A percentile compares a stretch with the other conserved stretches of the same genome.
Evolutionary conservation across 2,888 invertebrate species (phyloP).

Genomic region (Lottia gigantea): DNA sequence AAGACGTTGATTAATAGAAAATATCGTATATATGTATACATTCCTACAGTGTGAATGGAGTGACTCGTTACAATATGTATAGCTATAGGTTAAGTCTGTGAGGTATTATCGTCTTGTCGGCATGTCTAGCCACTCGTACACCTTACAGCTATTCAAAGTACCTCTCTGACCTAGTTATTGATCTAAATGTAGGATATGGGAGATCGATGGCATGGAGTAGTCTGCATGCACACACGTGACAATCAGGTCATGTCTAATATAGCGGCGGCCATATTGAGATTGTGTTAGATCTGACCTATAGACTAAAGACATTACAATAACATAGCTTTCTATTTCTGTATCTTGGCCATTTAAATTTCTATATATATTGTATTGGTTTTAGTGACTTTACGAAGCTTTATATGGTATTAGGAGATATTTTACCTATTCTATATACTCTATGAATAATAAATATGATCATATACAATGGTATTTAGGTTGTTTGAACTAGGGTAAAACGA

Average conservation of each 20-base stretch:
- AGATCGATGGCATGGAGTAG: slow-evolving; percentile 10
- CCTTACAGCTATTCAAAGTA: slow-evolving; percentile 10
- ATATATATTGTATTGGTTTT: no score
- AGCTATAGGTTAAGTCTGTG: slow-evolving; percentile 8
- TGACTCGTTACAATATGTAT: slow-evolving; percentile 10
- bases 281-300: slow-evolving; percentile 10
- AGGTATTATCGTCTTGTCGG: slow-evolving; percentile 10
- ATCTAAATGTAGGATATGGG: slow-evolving; percentile 4
- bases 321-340: slow-evolving; percentile 1
- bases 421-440: no score
- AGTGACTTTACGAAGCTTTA: no score
- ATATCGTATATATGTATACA: background rate
- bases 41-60: background rate
- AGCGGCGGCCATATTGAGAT: slow-evolving; percentile 9
- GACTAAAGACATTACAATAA: slow-evolving; percentile 9
- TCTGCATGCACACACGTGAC: slow-evolving; percentile 11
- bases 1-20: slow-evolving; percentile 5
- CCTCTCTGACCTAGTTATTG: slow-evolving; percentile 10
- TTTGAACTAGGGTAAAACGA: background rate
- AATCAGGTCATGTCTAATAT: slow-evolving; percentile 10
- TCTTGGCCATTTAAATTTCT: background rate
- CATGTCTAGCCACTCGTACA: slow-evolving; percentile 10
- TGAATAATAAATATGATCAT: no score
- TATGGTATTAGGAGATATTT: no score
- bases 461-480: no score